These are phyloP conservation scores for Stegophylla sp. DNA, from an alignment of 2,888 invertebrate genomes.

Conservation along the genomic window DNA sequence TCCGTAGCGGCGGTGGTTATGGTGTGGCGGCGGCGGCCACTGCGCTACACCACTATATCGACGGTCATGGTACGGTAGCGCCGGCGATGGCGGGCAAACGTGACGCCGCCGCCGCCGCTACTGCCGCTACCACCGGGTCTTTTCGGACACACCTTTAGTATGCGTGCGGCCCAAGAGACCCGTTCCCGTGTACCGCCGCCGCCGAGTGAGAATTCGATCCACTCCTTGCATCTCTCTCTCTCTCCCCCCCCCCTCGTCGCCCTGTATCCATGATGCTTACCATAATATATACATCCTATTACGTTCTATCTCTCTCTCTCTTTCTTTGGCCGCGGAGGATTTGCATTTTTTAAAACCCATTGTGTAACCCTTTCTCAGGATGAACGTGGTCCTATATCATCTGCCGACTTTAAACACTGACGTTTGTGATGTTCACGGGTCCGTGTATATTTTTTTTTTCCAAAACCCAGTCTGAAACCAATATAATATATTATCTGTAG, in stretches of 20 bases:
- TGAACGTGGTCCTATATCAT: background rate
- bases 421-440: too few relatives aligned
- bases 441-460: too few relatives aligned
- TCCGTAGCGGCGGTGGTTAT: too few relatives aligned
- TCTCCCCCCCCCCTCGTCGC: background rate
- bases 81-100: constrained; percentile 5
- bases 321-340: background rate
- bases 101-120: constrained; percentile 4
- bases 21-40: too few relatives aligned
- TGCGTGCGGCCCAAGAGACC: background rate
- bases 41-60: too few relatives aligned
- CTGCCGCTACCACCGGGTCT: constrained; percentile 30
- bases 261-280: background rate
- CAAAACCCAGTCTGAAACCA: too few relatives aligned
- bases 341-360: constrained; percentile 48
- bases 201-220: background rate
- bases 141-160: constrained; percentile 54
- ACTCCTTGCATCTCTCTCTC: background rate
- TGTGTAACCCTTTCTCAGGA: background rate
- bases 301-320: background rate
- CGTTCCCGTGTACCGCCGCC: background rate
- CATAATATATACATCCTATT: too few relatives aligned
- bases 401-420: too few relatives aligned
- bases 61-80: background rate
- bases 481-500: background rate